Evolutionary conservation across 2,888 invertebrate genomes (phyloP).

Genomic region (Agriopis leucophaearia): DNA sequence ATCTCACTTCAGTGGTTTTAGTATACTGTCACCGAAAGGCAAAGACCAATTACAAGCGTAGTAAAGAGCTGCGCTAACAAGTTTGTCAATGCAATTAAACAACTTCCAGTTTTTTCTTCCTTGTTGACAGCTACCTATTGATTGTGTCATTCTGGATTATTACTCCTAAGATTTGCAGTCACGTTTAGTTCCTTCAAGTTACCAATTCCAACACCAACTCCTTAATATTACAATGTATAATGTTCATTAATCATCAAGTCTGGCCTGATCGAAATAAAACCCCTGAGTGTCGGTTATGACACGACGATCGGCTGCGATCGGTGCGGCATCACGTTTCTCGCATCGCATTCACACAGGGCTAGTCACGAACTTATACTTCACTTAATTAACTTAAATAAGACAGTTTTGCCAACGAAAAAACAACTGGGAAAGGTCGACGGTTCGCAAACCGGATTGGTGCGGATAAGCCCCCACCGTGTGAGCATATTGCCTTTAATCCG

Average conservation of each 20-base stretch:
- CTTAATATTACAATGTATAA: background rate
- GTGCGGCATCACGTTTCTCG: constrained; percentile 67
- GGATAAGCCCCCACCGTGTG: constrained; percentile 48
- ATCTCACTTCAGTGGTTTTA: too few species aligned
- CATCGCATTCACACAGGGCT: constrained; percentile 74
- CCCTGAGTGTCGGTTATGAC: constrained; percentile 50
- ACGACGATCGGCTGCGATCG: constrained; percentile 56
- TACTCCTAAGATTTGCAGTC: background rate
- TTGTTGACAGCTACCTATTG: too few species aligned
- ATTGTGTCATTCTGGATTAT: too few species aligned
- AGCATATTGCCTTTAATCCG: constrained; percentile 60
- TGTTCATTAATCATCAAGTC: constrained; percentile 23
- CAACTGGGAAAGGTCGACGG: constrained; percentile 70
- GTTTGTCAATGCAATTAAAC: too few species aligned
- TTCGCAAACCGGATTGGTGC: constrained; percentile 73
- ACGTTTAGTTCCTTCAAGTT: constrained; percentile 1
- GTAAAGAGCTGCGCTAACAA: too few species aligned
- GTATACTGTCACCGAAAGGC: too few species aligned
- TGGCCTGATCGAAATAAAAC: constrained; percentile 19
- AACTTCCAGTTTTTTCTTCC: too few species aligned
- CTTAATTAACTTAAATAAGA: constrained; percentile 86
- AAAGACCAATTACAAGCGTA: too few species aligned
- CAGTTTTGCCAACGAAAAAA: constrained; percentile 81
- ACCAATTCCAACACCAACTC: background rate
- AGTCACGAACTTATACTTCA: constrained; percentile 86